Base-by-base conservation (phyloP, 2,113 vertebrate species). In the Myrmecophaga tridactyla region DNA sequence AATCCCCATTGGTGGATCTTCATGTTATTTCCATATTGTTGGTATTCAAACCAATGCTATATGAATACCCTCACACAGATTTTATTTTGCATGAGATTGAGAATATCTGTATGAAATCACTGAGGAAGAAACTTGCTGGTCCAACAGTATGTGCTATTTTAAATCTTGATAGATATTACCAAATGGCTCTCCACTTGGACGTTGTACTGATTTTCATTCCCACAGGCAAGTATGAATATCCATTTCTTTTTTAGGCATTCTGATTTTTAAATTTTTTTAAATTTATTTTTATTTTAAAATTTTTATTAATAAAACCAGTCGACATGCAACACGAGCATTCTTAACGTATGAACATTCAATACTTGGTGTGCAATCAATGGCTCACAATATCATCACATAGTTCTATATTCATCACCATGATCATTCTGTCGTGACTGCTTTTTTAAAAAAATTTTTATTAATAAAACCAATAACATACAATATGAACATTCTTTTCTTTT, bases 111-210 rank as follows among this genome's bases (percentile, higher is more conserved):
- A 25, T 82, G 27, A 76, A 85, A 82, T 65, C 75, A 65, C 82
- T 62, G 18, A 63, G 21, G 60, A 43, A 23, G 39, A 83, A 75
- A 73, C 10, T 36, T 93, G 34, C 36, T 82, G 53, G 31, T 70
- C 58, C 89, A 63, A 58, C 31, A 58, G 60, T 53, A 56, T 9
- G 31, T 83, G 53, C 46, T 20, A 20, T 53, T 85, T 96, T 31
- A 82, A 53, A 43, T 86, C 34, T 43, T 20, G 27, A 36, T 36
- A 23, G 4, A 41, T 51, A 31, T 81, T 69, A 41, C 75, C 48
- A 60, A 89, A 34, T 73, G 63, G 7, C 65, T 97, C 83, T 96
- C 48, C 21, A 6, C 63, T 82, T 92, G 62, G 73, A 86, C 93
- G 58, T 15, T 46, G 23, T 69, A 34, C 75, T 78, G 43, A 92